Evolutionary conservation across 2,888 invertebrate species (phyloP).

Genomic region (Sisyra terminalis): DNA sequence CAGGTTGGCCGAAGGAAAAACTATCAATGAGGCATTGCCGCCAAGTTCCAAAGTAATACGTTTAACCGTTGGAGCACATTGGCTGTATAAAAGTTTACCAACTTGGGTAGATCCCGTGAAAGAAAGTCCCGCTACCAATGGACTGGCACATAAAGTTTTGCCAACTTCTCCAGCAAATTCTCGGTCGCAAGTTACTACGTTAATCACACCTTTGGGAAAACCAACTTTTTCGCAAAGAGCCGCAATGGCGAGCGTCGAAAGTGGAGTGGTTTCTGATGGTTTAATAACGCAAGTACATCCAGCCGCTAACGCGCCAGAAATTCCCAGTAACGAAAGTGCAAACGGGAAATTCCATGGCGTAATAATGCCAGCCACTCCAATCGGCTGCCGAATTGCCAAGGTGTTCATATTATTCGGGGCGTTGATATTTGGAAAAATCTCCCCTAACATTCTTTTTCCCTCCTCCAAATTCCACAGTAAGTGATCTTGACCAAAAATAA

Average conservation of each 20-base stretch:
- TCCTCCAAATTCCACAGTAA: conserved; percentile 88
- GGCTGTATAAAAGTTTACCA: conserved; percentile 64
- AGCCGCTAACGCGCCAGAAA: conserved; percentile 67
- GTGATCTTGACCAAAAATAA: conserved; percentile 70
- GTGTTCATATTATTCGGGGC: conserved; percentile 53
- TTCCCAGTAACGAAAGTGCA: conserved; percentile 90
- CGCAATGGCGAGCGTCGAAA: neutral
- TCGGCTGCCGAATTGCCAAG: conserved; percentile 45
- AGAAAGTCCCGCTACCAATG: conserved; percentile 64
- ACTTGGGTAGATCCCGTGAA: conserved; percentile 82
- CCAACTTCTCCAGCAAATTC: conserved; percentile 55
- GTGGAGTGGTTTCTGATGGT: neutral
- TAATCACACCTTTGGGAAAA: neutral
- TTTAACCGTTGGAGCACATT: conserved; percentile 70
- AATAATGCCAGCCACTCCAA: conserved; percentile 79
- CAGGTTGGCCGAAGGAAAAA: conserved; percentile 75
- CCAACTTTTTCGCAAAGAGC: neutral
- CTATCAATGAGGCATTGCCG: conserved; percentile 89
- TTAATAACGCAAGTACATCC: neutral
- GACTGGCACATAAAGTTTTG: conserved; percentile 62
- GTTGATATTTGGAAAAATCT: conserved; percentile 49
- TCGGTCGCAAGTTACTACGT: neutral
- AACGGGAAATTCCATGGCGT: conserved; percentile 85
- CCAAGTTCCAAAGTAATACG: conserved; percentile 75
- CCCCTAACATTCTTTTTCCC: conserved; percentile 61